Conservation (phyloP, 2,888 invertebrate genomes). For the Portevinia maculata region DNA sequence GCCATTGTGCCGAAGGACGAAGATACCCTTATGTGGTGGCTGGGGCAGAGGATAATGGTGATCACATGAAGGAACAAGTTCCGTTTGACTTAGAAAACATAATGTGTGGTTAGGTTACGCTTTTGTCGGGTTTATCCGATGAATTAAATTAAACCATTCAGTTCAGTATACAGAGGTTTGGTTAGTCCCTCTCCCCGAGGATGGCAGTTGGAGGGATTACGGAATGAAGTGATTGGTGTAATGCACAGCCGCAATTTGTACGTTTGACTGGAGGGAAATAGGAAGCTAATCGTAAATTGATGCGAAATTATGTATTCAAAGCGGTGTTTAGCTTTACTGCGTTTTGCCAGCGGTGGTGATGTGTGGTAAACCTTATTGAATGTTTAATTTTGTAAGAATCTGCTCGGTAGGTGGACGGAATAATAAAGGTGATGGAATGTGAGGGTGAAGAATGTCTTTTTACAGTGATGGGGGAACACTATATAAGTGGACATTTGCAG, state of each 20-base stretch:
- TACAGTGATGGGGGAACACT: neutral
- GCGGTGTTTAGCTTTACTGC: constrained; percentile 59
- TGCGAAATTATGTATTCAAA: constrained; percentile 70
- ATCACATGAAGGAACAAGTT: constrained; percentile 72
- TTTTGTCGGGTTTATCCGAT: constrained; percentile 70
- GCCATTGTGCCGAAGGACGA: constrained; percentile 1
- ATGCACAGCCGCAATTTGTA: constrained; percentile 70
- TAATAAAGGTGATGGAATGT: constrained; percentile 6
- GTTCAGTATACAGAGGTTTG: constrained; percentile 1
- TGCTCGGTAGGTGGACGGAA: neutral
- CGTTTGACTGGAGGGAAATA: constrained; percentile 63
- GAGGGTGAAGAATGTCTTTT: constrained; percentile 13
- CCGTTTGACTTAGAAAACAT: constrained; percentile 73
- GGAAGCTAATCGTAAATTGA: constrained; percentile 74
- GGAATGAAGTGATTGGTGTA: constrained; percentile 64
- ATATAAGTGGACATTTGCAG: neutral
- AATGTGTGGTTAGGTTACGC: constrained; percentile 74
- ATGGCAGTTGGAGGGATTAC: constrained; percentile 5
- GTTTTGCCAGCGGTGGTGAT: constrained; percentile 9
- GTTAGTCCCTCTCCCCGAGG: neutral
- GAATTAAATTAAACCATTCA: constrained; percentile 71
- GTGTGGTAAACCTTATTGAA: constrained; percentile 44
- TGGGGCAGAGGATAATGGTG: constrained; percentile 46
- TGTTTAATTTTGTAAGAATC: constrained; percentile 50
- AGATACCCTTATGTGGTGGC: constrained; percentile 4